Base-by-base conservation (phyloP, 2,888 invertebrate species). In the Cataglyphis rosenhaueri region DNA sequence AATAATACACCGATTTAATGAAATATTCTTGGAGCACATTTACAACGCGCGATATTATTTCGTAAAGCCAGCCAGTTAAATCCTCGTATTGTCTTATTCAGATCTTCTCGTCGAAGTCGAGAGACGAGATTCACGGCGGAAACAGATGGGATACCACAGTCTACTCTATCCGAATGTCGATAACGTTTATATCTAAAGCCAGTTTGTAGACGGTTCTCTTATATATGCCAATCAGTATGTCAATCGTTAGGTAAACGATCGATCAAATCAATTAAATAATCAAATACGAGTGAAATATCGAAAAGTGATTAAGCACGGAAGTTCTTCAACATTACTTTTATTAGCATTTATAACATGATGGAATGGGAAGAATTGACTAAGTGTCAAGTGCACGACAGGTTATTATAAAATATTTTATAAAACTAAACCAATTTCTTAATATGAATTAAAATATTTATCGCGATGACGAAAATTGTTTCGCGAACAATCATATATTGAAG, bases 181-280 rank as follows among this genome's bases (percentile, higher is more conserved):
- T 32, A 64, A 10, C 59, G 64, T 38, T 41, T 52, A n/a, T 25
- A 48, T 59, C 64, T 81, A 35, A 70, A 35, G 35, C 73, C 66
- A 64, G 12, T 55, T 78, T 48, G 61, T 48, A 18, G 44, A 68
- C 73, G 66, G 75, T 82, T 83, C 75, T 61, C 82, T 75, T 81
- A 86, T 84, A 74, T 21, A 48, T 65, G 89, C 74, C 89, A 82
- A 89, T 89, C 87, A 84, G 57, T 70, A 73, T 85, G 88, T 82
- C 88, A 84, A 87, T 82, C 84, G 84, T 62, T 59, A 29, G 8
- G 8, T 12, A 21, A 70, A 81, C 76, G 66, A 82, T 74, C 85
- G 66, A 55, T 70, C 57, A 15, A 25, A 84, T 84, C 81, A 41
- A 82, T 87, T 81, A 65, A 79, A 32, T 55, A 57, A 32, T 76